Evolutionary conservation across 1,140 invertebrate species (phyloP), one percentile per base, ranked within the genome.

Genomic region (Drosophila funebris): DNA sequence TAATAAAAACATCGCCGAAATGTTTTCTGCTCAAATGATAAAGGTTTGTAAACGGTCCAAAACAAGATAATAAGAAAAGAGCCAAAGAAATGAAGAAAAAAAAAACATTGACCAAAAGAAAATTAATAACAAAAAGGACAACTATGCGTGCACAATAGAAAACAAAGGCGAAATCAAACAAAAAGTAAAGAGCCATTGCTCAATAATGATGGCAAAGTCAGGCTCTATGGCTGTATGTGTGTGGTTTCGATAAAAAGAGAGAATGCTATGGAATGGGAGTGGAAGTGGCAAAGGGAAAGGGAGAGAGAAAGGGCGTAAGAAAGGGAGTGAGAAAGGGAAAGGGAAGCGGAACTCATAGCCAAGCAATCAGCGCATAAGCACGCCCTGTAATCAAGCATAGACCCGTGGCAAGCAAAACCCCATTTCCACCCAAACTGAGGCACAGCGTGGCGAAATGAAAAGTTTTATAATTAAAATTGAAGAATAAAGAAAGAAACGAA

Each of bases 401-500:
- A 64, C 76, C 75, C 56, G n/a, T 61, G 60, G 7, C 50, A 58
- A 24, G 13, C 50, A 58, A 24, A n/a, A 54, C 39, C 62, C 33
- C 66, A 41, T 29, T 50, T 4, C 22, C 3, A 56, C 44, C 48
- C 58, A 58, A 56, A 57, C 60, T 37, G 22, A 69, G 46, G 73
- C 76, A 44, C 66, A 74, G 73, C 69, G 75, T 73, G 67, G 82
- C 81, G 70, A 87, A 87, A 78, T 81, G 70, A 89, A 88, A 88
- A 88, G 84, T 88, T 88, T 88, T 89, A 87, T 80, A 88, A 88
- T 88, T 88, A 88, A 88, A 88, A 88, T 84, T 89, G 76, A 44
- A 72, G 76, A 83, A 82, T 64, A 68, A 53, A 41, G 52, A 24
- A 54, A 50, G 11, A 53, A 66, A 69, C 73, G 72, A 79, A 79